A percentile compares a stretch with the other conserved stretches of the same genome.
Evolutionary conservation across 2,888 invertebrate species (phyloP).

Genomic region (Rhagophthalmus giganteus): DNA sequence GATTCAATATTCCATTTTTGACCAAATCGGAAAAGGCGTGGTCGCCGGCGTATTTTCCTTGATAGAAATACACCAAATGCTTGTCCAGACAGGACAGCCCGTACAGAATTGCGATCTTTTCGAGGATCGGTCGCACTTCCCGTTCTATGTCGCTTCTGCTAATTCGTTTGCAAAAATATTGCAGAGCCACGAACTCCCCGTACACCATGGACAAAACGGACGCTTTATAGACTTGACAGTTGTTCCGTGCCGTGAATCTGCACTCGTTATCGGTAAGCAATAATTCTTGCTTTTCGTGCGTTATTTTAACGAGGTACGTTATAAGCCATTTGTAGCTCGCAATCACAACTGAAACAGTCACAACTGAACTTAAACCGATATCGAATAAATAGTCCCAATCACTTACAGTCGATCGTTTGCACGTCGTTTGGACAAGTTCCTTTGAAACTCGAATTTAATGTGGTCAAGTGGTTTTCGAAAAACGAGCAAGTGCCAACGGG

Average conservation of each 20-base stretch:
- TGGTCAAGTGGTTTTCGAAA: conserved; percentile 59
- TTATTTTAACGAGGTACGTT: conserved; percentile 74
- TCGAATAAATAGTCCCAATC: no score
- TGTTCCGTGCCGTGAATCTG: conserved; percentile 76
- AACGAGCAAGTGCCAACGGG: conserved; percentile 75
- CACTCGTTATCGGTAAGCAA: conserved; percentile 61
- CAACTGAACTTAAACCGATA: no score
- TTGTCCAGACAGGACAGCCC: conserved; percentile 64
- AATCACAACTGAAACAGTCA: conserved; percentile 67
- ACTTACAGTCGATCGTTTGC: conserved; percentile 52
- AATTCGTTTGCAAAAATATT: conserved; percentile 58
- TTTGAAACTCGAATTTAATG: conserved; percentile 54
- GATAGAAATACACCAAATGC: conserved; percentile 64
- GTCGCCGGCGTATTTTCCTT: conserved; percentile 56
- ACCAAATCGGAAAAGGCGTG: conserved; percentile 62
- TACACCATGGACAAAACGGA: conserved; percentile 75
- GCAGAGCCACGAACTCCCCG: conserved; percentile 69
- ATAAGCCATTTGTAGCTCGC: conserved; percentile 83
- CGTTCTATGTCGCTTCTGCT: conserved; percentile 47
- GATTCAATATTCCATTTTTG: conserved; percentile 66
- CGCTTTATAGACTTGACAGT: conserved; percentile 80
- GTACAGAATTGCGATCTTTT: conserved; percentile 61
- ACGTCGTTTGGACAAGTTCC: conserved; percentile 45
- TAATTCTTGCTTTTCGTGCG: conserved; percentile 63
- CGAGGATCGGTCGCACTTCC: conserved; percentile 53